phyloP scores from a whole-genome alignment of 2,797 vertebrate genomes.

The Myiothlypis coronata region DNA sequence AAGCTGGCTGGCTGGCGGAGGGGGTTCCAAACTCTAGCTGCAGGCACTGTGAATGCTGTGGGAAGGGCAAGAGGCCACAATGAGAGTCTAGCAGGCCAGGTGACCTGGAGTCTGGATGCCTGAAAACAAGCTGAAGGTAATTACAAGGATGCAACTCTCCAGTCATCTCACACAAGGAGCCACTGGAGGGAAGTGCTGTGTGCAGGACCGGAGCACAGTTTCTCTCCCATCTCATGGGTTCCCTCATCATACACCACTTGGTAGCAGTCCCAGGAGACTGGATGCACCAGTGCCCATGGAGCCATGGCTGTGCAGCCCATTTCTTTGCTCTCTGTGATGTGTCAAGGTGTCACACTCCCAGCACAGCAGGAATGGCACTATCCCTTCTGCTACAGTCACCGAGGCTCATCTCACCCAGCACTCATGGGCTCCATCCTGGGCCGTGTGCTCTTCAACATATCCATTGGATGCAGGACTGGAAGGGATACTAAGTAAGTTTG shows the following conservation, averaged over 20 bases:
- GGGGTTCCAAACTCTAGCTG: not conserved
- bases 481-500: not conserved
- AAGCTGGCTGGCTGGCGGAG: not conserved
- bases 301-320: not conserved
- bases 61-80: not conserved
- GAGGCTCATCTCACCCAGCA: not conserved
- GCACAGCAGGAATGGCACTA: not conserved
- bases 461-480: not conserved
- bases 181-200: not conserved
- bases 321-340: not conserved
- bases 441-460: not conserved
- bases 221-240: not conserved
- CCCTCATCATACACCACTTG: not conserved
- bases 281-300: not conserved
- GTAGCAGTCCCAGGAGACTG: not conserved
- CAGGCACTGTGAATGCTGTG: not conserved
- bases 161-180: accelerated
- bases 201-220: not conserved
- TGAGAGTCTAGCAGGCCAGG: not conserved
- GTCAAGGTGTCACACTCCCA: accelerated
- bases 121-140: not conserved
- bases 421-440: not conserved
- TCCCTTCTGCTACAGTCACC: not conserved
- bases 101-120: not conserved
- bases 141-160: not conserved